These are phyloP conservation scores for Camelus dromedarius DNA, from an alignment of 2,113 vertebrate species.

Conservation along the genomic window DNA sequence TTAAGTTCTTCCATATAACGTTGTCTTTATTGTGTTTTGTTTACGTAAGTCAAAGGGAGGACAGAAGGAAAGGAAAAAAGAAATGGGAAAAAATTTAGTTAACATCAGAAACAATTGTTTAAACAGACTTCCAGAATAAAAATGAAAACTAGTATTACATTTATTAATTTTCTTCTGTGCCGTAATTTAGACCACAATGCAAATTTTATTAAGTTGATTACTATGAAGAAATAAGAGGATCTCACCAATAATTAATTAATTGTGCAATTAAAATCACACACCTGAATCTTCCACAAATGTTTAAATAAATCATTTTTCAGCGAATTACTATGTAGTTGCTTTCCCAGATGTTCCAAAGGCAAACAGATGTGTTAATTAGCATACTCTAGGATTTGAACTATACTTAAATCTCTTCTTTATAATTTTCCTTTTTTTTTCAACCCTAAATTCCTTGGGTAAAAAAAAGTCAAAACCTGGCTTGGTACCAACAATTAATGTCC, in stretches of 20 bases:
- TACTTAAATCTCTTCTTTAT: constrained; percentile 57
- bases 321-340: constrained; percentile 64
- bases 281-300: constrained; percentile 76
- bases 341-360: constrained; percentile 79
- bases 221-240: constrained; percentile 62
- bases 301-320: constrained; percentile 80
- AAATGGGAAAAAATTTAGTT: neutral
- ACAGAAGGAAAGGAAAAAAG: too few relatives aligned
- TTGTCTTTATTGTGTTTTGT: constrained; percentile 11
- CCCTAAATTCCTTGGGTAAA: constrained; percentile 23
- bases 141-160: constrained; percentile 46
- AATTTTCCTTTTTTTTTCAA: constrained; percentile 65
- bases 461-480: constrained; percentile 28
- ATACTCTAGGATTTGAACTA: constrained; percentile 59
- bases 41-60: neutral
- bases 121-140: constrained; percentile 58
- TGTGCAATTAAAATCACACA: constrained; percentile 76
- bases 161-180: constrained; percentile 58
- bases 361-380: constrained; percentile 76
- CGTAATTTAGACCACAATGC: constrained; percentile 15
- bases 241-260: constrained; percentile 80
- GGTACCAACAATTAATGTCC: constrained; percentile 11
- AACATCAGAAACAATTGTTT: constrained; percentile 36
- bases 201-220: constrained; percentile 62
- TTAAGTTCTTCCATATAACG: neutral